Percentiles rank a stretch among this genome's conserved stretches.
phyloP scores from a whole-genome alignment of 2,797 vertebrate genomes.

The Gymnodraco acuticeps region DNA sequence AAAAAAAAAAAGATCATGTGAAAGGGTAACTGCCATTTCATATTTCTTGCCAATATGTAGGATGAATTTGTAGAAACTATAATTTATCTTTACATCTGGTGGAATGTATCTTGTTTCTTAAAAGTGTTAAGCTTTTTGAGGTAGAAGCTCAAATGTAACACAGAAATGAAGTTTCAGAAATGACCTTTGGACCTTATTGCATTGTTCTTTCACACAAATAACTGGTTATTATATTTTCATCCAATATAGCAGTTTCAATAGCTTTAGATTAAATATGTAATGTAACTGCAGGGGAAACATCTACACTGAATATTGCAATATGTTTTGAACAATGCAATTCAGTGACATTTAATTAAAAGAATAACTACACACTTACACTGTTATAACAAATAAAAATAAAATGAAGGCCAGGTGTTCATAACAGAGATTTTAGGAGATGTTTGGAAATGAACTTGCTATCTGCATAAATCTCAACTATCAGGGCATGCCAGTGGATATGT shows the following conservation, averaged over 20 bases:
- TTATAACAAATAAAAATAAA: constrained; percentile 12
- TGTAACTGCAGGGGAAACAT: constrained; percentile 12
- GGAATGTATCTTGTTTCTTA: constrained; percentile 4
- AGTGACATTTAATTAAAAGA: constrained; percentile 9
- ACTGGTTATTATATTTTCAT: not conserved
- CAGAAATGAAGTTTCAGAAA: not conserved
- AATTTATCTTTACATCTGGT: constrained; percentile 5
- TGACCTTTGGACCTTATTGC: constrained; percentile 14
- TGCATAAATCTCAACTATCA: constrained; percentile 5
- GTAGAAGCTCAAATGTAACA: not conserved
- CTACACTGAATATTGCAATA: constrained; percentile 8
- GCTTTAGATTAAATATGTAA: constrained; percentile 14
- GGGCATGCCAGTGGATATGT: constrained; percentile 1
- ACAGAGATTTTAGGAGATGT: not conserved
- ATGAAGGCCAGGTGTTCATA: not conserved
- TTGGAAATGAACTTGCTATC: not conserved
- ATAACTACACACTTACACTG: not conserved
- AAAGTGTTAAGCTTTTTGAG: constrained; percentile 3
- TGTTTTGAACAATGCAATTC: constrained; percentile 5
- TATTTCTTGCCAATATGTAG: not conserved
- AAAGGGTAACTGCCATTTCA: not conserved
- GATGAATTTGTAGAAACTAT: not conserved
- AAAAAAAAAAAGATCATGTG: not conserved
- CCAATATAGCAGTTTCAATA: constrained; percentile 4
- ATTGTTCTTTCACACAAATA: not conserved